Conservation (phyloP, 2,113 vertebrate genomes). For the Oxygymnocypris stewartii region DNA sequence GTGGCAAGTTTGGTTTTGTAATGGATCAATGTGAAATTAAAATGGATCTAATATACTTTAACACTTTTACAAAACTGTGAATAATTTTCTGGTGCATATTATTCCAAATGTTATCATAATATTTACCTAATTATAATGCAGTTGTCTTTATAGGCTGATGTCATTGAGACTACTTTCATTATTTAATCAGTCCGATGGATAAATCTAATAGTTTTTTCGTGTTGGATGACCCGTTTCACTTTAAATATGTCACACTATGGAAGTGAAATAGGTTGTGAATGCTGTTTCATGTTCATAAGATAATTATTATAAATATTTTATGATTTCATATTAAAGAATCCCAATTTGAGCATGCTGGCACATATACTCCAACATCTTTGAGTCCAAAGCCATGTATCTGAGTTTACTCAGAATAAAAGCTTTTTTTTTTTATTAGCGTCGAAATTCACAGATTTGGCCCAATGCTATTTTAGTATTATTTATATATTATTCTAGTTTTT, state of each 20-base stretch:
- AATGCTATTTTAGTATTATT: too few relatives aligned
- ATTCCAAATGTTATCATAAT: background rate
- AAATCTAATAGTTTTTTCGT: background rate
- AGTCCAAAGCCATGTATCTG: background rate
- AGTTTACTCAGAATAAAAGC: background rate
- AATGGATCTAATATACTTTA: background rate
- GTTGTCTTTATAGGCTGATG: background rate
- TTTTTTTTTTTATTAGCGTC: background rate
- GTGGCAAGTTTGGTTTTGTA: background rate
- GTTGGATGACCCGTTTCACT: slow-evolving; percentile 6
- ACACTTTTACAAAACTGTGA: background rate
- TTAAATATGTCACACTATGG: slow-evolving; percentile 1
- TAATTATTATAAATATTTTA: background rate
- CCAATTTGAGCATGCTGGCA: background rate
- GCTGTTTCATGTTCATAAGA: background rate
- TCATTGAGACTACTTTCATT: background rate
- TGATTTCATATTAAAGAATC: background rate
- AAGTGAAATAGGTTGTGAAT: slow-evolving; percentile 8
- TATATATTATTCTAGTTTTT: too few relatives aligned
- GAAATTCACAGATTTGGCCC: background rate
- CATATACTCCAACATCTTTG: background rate
- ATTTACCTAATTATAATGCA: background rate
- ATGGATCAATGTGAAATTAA: background rate
- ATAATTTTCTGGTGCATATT: background rate
- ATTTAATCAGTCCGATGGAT: background rate